Evolutionary conservation across 2,888 invertebrate genomes (phyloP), one percentile per base, ranked within the genome.

Genomic region (Pollenia griseotomentosa): DNA sequence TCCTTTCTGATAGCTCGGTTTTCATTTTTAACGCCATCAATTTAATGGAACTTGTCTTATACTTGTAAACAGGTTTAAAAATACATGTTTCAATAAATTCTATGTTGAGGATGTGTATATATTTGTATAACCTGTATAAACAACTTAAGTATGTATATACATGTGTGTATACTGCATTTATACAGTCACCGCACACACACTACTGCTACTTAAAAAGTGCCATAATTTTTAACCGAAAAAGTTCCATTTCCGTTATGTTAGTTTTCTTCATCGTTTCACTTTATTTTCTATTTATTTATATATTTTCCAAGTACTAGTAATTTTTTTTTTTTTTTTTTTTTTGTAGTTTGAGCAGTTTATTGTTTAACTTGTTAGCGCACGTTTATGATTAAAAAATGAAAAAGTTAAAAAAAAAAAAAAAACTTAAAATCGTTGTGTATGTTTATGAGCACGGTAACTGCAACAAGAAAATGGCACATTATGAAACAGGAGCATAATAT

Each of bases 311-410:
- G 48, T 23, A 57, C 42, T 14, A 44, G 65, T 78, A 40, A 46
- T 74, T 74, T 90, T 89, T 89, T 91, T 89, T 89, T 57, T 74
- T 74, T 90, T 89, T 57, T 74, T 74, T 90, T 89, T 89, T 91
- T 89, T 89, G 89, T 89, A 87, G 91, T 89, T 90, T 89, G 89
- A 90, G 89, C 90, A 90, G 90, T 87, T 87, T 87, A 87, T 87
- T 84, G 80, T 81, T 77, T 53, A 81, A 84, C 84, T 81, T 84
- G 87, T 78, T 77, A 75, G 79, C 51, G 71, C 66, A 84, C 66
- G 71, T 83, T 75, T 78, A 74, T 74, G 61, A 81, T 55, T 65
- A 81, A 73, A 51, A 71, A 46, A 55, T 12, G 55, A 78, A 70
- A 63, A 10, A 23, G 12, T 55, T 16, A 19, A 51, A 42, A 61